Conservation (phyloP, 2,888 invertebrate species). For the Yponomeuta evonymella region DNA sequence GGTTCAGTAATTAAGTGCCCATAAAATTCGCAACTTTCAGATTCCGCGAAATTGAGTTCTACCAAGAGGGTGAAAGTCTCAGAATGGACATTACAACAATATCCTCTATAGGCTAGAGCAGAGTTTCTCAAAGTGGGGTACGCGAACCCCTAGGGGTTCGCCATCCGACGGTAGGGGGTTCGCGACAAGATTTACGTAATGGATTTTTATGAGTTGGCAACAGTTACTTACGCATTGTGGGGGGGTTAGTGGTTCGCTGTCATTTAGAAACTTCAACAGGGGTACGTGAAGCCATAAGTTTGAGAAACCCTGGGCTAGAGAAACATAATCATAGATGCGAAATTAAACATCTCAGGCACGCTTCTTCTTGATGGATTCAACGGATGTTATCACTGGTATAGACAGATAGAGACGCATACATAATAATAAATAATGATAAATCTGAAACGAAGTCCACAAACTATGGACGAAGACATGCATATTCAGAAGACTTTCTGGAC, state of each 20-base stretch:
- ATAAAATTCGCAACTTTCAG: neutral
- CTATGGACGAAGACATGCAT: neutral
- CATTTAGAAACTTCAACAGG: no score
- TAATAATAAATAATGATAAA: neutral
- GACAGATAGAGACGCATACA: neutral
- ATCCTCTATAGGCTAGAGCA: neutral
- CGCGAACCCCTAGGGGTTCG: no score
- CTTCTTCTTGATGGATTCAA: neutral
- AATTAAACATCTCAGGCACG: constrained; percentile 5
- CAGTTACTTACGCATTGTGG: no score
- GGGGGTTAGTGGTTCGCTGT: no score
- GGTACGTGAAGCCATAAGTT: no score
- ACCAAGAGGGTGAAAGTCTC: neutral
- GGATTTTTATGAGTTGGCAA: no score
- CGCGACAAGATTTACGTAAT: no score
- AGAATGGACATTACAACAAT: neutral
- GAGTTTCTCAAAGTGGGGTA: no score
- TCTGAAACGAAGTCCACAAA: neutral
- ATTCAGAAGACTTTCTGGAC: neutral
- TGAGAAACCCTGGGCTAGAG: no score
- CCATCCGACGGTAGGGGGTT: no score
- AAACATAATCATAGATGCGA: neutral
- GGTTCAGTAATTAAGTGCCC: neutral
- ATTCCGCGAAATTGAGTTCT: neutral
- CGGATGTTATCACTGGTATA: neutral